Evolutionary conservation across 37 sponge, comb jelly and placozoan species (phyloP), one percentile per base, ranked within the genome.

Genomic region (Chondrilla cf. caribensis): DNA sequence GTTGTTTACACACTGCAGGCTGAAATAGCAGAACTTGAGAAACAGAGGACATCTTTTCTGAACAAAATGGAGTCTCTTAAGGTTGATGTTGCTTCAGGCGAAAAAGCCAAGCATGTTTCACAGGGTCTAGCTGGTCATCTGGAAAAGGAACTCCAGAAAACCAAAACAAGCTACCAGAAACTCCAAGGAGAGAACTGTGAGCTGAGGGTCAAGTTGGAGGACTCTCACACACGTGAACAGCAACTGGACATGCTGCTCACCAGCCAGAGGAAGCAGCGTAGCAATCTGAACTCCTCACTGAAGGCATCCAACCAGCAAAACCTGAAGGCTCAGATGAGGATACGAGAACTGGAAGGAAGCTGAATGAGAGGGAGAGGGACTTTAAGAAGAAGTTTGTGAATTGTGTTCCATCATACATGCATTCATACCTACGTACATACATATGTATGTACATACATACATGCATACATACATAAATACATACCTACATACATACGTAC

Each of bases 151-250:
- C 62, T 67, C 14, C 42, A 67, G 31, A 33, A 18, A 9, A 57
- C 82, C 7, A 66, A 62, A 38, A 25, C 33, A 22, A 79, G 83
- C 24, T 41, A 81, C 8, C 33, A 80, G 11, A 80, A 54, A 38
- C n/a, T 81, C 17, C 60, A 76, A 37, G 84, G 82, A 33, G 91
- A 90, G 76, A 84, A 86, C 33, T 4, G 38, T 11, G 22, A 60
- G 8, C 59, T 86, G 51, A 83, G 66, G 65, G n/a, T n/a, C 24
- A 73, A 84, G 19, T 58, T 86, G 43, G 55, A 60, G 41, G 84
- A 84, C 17, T 79, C 77, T 25, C 66, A 72, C 26, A n/a, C 26
- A 36, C 72, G 83, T 38, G 44, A 44, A 24, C 60, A 84, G 42
- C 65, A 67, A 38, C 31, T 88, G 58, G 84, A 88, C 67, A 65